Conservation (phyloP, 1,140 invertebrate genomes). For the Philaenus spumarius region DNA sequence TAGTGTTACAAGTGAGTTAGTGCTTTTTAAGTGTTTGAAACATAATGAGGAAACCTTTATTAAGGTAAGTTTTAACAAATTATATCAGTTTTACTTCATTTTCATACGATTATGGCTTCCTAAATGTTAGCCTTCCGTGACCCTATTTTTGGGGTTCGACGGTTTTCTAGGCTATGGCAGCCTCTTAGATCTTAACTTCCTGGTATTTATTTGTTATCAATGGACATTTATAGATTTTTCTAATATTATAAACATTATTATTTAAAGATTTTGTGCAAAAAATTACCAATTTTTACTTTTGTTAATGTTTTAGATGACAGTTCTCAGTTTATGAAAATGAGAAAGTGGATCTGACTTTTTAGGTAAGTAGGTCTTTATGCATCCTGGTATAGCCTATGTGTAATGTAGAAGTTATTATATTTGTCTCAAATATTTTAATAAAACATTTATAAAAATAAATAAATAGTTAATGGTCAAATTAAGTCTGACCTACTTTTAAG, state of each 20-base stretch:
- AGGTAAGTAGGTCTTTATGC: conserved; percentile 28
- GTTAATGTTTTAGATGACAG: conserved; percentile 25
- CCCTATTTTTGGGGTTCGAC: conserved; percentile 32
- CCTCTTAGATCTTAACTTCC: conserved; percentile 6
- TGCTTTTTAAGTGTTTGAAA: conserved; percentile 3
- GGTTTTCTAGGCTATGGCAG: conserved; percentile 30
- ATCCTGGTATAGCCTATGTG: conserved; percentile 16
- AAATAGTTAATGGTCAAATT: no score
- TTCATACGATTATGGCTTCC: neutral
- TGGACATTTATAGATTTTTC: neutral
- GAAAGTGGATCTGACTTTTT: conserved; percentile 28
- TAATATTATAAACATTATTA: neutral
- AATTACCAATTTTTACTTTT: neutral
- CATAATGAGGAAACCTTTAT: conserved; percentile 16
- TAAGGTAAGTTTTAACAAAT: conserved; percentile 7
- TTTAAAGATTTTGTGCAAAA: neutral
- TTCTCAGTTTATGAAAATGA: conserved; percentile 24
- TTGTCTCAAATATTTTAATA: no score
- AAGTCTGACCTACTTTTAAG: no score
- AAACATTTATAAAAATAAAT: no score
- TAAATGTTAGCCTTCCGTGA: conserved; percentile 20
- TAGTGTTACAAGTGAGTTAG: conserved; percentile 5
- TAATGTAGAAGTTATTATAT: no score
- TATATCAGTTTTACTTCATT: neutral
- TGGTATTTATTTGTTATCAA: neutral